A percentile compares a stretch with the other conserved stretches of the same genome.
These are phyloP conservation scores for Sitodiplosis mosellana DNA, from an alignment of 1,140 invertebrate species.

Conservation along the genomic window DNA sequence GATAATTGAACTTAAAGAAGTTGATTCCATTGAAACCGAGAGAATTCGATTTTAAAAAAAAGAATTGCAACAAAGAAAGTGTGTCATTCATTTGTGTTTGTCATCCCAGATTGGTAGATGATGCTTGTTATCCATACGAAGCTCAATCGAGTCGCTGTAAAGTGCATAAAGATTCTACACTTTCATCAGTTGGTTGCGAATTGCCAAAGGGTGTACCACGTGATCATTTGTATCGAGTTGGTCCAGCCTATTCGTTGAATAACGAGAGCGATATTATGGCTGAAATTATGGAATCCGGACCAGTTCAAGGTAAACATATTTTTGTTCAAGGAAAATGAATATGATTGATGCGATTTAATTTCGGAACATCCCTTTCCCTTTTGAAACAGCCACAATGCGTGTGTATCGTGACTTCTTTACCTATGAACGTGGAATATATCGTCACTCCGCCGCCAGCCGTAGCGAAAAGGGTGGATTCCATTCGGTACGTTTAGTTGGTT, in stretches of 20 bases:
- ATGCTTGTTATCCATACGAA: slow-evolving; percentile 63
- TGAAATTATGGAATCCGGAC: slow-evolving; percentile 77
- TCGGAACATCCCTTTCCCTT: too few relatives aligned
- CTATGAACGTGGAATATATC: slow-evolving; percentile 69
- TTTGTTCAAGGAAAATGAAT: background rate
- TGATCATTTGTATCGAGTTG: slow-evolving; percentile 51
- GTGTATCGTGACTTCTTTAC: slow-evolving; percentile 83
- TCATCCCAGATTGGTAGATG: slow-evolving; percentile 52
- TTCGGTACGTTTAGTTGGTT: slow-evolving; percentile 78
- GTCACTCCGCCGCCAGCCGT: slow-evolving; percentile 35
- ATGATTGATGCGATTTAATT: too few relatives aligned
- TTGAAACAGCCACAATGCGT: slow-evolving; percentile 59
- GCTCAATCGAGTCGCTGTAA: slow-evolving; percentile 39
- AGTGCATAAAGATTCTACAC: slow-evolving; percentile 29
- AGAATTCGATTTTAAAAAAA: too few relatives aligned
- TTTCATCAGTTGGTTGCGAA: slow-evolving; percentile 30
- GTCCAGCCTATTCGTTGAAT: slow-evolving; percentile 64
- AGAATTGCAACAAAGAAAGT: too few relatives aligned
- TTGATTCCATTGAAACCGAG: too few relatives aligned
- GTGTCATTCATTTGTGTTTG: too few relatives aligned
- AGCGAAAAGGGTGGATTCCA: slow-evolving; percentile 51
- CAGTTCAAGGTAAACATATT: slow-evolving; percentile 66
- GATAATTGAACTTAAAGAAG: too few relatives aligned
- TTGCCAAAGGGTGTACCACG: slow-evolving; percentile 26
- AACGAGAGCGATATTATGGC: slow-evolving; percentile 74